Percentiles rank a stretch among this genome's conserved stretches.
phyloP scores from a whole-genome alignment of 2,113 vertebrate species.

The Pygoscelis adeliae region DNA sequence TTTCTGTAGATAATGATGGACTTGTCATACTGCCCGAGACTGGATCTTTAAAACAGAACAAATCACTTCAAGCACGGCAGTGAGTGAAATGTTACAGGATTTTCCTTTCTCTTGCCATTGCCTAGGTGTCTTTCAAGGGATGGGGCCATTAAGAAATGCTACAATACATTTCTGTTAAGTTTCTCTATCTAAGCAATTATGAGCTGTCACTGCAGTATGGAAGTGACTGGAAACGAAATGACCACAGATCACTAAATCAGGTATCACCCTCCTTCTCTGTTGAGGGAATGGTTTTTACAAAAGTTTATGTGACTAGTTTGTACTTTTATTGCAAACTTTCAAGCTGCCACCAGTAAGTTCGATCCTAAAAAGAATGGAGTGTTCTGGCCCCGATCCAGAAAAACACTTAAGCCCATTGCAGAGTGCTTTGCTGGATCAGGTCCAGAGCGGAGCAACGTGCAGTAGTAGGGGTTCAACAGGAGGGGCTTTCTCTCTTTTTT shows the following conservation, averaged over 20 bases:
- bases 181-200: background rate
- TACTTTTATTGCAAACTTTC: conserved; percentile 36
- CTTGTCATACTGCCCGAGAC: background rate
- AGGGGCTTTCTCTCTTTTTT: background rate
- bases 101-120: background rate
- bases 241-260: background rate
- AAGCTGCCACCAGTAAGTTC: conserved; percentile 36
- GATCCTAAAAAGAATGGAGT: conserved; percentile 44
- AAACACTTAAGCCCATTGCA: conserved; percentile 42
- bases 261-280: background rate
- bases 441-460: background rate
- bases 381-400: conserved; percentile 48
- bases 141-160: background rate
- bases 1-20: background rate
- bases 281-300: background rate
- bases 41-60: background rate
- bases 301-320: conserved; percentile 29
- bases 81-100: background rate
- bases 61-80: background rate
- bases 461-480: background rate
- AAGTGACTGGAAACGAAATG: background rate
- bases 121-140: background rate
- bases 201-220: background rate
- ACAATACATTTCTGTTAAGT: background rate
- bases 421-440: conserved; percentile 57